These are phyloP conservation scores for Puma concolor DNA, from an alignment of 2,113 vertebrate genomes.

Conservation along the genomic window DNA sequence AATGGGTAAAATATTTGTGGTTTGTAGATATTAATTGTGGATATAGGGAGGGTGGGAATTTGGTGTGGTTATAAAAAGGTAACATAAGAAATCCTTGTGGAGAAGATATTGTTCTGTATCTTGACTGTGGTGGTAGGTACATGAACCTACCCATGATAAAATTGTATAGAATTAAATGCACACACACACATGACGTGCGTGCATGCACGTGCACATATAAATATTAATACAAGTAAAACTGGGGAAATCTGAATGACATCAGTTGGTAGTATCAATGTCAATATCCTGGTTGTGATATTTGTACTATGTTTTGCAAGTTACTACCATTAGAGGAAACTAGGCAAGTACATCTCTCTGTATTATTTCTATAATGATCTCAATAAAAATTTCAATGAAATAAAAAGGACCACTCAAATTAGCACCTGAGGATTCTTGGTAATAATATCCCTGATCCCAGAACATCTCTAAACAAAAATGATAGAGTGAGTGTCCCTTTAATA, in stretches of 20 bases:
- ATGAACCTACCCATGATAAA: background rate
- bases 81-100: background rate
- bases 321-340: background rate
- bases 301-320: background rate
- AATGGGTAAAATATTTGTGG: background rate
- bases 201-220: accelerated
- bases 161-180: background rate
- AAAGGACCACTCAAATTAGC: background rate
- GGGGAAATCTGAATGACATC: background rate
- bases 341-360: background rate
- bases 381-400: background rate
- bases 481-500: background rate
- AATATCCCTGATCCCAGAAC: background rate
- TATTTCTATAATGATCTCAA: background rate
- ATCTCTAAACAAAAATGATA: background rate
- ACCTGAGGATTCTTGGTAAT: background rate
- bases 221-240: background rate
- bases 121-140: background rate
- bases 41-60: no score
- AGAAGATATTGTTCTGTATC: background rate
- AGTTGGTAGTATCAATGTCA: background rate
- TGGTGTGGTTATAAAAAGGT: background rate
- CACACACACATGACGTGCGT: background rate
- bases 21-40: background rate
- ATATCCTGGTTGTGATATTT: background rate